Base-by-base conservation (phyloP, 2,888 invertebrate species). In the Chouioia cunea region DNA sequence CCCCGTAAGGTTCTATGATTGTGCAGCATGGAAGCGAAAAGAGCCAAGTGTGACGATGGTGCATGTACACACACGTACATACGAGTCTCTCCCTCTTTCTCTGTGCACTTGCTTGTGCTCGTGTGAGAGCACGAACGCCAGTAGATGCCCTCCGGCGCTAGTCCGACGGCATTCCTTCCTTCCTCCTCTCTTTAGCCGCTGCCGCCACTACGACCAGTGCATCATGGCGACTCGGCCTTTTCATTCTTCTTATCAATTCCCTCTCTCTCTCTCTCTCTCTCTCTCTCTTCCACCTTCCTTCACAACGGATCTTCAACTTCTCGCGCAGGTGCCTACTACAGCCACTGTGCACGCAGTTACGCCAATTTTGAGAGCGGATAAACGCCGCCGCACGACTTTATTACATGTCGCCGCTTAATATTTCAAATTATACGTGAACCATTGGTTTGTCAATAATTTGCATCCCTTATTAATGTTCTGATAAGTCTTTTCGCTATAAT, bases 81-180 rank as follows among this genome's bases (percentile, higher is more conserved):
- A 27, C 27, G 27, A 27, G 27, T 27, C 27, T 27, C 27, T 27
- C 27, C 6, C 27, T 27, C 27, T 27, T 6, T 27, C 36, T 36
- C 36, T 36, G 36, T 36, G 36, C 36, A 36, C 36, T 36, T 20
- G 43, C 14, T 15, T 27, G 46, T 27, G 15, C 20, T 22, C 27
- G 64, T 44, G 50, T 22, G 65, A 44, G 50, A 15, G 36, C 16
- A 58, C 65, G 50, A 46, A 43, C 70, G 59, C 47, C 79, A 74
- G 76, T 76, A 76, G 77, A 76, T 82, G 81, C 83, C 84, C 82
- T 80, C 79, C 78, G 81, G 85, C 83, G 85, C 85, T 85, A 83
- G 85, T 84, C 82, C 84, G 83, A 85, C 85, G 84, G 85, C 85
- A 85, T 85, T 85, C 85, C 84, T 83, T 81, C 81, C 79, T 80